Evolutionary conservation across 2,113 vertebrate genomes (phyloP).

Genomic region (Suncus etruscus): DNA sequence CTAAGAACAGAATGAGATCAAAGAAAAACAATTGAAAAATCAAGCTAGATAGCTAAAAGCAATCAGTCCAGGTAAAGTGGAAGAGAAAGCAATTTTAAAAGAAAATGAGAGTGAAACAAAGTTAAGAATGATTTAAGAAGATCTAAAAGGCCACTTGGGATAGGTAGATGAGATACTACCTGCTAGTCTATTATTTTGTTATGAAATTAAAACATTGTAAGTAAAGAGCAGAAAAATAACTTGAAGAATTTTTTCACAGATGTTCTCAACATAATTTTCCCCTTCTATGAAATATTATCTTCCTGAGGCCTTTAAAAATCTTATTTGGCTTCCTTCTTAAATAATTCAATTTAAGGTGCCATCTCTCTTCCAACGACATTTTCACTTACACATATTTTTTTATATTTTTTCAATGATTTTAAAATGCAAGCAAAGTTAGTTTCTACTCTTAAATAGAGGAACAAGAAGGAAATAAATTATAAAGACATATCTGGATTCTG

Average conservation of each 20-base stretch:
- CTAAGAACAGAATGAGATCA: accelerated
- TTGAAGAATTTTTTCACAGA: conserved; percentile 48
- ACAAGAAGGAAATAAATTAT: background rate
- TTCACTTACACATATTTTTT: background rate
- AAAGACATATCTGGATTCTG: background rate
- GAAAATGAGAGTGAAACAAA: conserved; percentile 10
- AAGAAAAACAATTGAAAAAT: background rate
- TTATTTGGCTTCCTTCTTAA: conserved; percentile 37
- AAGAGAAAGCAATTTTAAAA: background rate
- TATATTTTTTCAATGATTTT: conserved; percentile 25
- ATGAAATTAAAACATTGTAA: conserved; percentile 55
- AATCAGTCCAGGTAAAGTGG: background rate
- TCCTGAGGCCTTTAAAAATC: conserved; percentile 38
- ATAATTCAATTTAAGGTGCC: conserved; percentile 24
- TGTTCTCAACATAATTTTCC: conserved; percentile 44
- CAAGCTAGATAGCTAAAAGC: background rate
- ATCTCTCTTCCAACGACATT: conserved; percentile 35
- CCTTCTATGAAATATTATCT: conserved; percentile 43
- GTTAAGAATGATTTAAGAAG: background rate
- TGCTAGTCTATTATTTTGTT: background rate
- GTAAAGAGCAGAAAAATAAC: conserved; percentile 63
- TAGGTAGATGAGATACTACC: background rate
- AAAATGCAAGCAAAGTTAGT: background rate
- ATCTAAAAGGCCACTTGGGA: background rate
- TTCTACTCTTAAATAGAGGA: background rate